Base-by-base conservation (phyloP, 2,113 vertebrate genomes). In the Anseranas semipalmata region DNA sequence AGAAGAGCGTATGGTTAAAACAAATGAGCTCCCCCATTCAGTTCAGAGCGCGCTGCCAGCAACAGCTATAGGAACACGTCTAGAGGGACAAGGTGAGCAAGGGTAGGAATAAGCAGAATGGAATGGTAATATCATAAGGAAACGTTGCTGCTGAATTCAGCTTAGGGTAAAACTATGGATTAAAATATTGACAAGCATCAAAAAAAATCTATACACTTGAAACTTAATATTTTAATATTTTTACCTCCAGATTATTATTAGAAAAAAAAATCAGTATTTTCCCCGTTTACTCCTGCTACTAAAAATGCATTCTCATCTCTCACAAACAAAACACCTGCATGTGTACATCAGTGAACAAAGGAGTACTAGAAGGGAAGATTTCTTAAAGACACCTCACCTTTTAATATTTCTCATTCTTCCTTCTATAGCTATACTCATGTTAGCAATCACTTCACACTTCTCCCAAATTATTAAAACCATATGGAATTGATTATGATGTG, bases 11-110 rank as follows among this genome's bases (percentile, higher is more conserved):
- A 89, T 50, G 52, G 93, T 87, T 50, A 84, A 89, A 91, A 84
- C 80, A 81, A 89, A 93, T 89, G 55, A 81, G 58, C 65, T 92
- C 82, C 72, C 39, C 86, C 63, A 84, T 70, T 77, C 79, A 77
- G 63, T 53, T 81, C 87, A 63, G 37, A 66, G 48, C 1, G 0
- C n/a, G 46, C 80, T 95, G 63, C 59, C 91, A 87, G 91, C 87
- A 95, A 90, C 11, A 95, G 80, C 83, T 60, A 28, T 15, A 50
- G 71, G 66, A 84, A 80, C 88, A 85, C 37, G 50, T 35, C 46
- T 43, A n/a, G 39, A 63, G 62, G 62, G 48, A 81, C 59, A 77
- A 52, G 80, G 80, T 66, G 72, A 95, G 43, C 11, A 41, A 1
- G 0, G 39, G 19, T 6, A 89, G 63, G 68, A 12, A 58, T 22